These are phyloP conservation scores for Leptinotarsa undecemlineata DNA, from an alignment of 1,140 invertebrate species.

Conservation along the genomic window DNA sequence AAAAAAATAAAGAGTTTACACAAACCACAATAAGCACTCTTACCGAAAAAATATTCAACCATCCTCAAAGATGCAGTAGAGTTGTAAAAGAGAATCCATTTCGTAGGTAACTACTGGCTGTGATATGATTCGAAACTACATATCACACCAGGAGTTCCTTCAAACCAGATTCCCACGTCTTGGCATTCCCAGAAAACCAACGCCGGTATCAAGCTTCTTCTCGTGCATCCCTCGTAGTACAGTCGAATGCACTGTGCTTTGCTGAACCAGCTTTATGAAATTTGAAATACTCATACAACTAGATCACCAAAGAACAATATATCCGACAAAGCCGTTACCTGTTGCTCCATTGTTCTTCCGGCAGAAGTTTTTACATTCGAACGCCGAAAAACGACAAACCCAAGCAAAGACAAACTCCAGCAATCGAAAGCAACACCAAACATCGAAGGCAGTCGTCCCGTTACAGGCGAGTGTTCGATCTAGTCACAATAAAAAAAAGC, in stretches of 20 bases:
- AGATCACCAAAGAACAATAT: constrained; percentile 57
- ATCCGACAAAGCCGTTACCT: constrained; percentile 46
- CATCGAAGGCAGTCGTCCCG: constrained; percentile 33
- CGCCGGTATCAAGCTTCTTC: background rate
- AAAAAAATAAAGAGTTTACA: too few relatives aligned
- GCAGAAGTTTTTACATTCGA: background rate
- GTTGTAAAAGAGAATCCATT: constrained; percentile 46
- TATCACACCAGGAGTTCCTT: constrained; percentile 57
- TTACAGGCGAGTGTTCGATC: constrained; percentile 55
- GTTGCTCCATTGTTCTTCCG: constrained; percentile 28
- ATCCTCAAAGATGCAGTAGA: too few relatives aligned
- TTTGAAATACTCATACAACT: constrained; percentile 55
- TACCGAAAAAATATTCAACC: too few relatives aligned
- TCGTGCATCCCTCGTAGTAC: constrained; percentile 39
- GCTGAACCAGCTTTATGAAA: constrained; percentile 57
- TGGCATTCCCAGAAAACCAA: background rate
- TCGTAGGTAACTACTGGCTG: constrained; percentile 57
- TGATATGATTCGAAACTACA: constrained; percentile 53
- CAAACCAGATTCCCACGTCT: constrained; percentile 49
- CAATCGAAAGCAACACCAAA: background rate
- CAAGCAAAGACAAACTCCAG: background rate
- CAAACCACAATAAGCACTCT: too few relatives aligned
- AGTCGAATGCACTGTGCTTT: constrained; percentile 56
- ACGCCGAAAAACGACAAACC: background rate
- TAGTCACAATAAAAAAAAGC: constrained; percentile 49